These are phyloP conservation scores for Herminia tarsipennalis DNA, from an alignment of 2,888 invertebrate species.

Conservation along the genomic window DNA sequence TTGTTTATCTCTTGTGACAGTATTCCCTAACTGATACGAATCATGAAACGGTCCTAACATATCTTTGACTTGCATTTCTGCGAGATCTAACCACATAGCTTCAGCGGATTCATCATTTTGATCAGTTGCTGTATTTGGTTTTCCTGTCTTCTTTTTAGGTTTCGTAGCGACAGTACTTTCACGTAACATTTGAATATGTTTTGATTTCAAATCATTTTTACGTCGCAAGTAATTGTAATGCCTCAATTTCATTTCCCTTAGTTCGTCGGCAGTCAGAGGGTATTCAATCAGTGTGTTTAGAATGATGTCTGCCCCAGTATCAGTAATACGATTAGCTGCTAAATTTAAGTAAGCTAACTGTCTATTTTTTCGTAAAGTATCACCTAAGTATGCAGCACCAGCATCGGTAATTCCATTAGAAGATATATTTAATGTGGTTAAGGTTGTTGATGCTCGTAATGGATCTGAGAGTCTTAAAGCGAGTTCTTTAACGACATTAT, in stretches of 20 bases:
- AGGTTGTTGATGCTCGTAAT: constrained; percentile 46
- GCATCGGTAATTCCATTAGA: constrained; percentile 66
- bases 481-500: constrained; percentile 51
- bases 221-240: constrained; percentile 47
- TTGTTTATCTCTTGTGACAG: constrained; percentile 31
- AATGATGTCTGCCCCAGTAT: constrained; percentile 56
- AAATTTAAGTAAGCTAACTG: constrained; percentile 67
- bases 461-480: constrained; percentile 38
- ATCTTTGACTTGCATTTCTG: constrained; percentile 30
- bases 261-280: constrained; percentile 50
- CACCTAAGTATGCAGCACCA: constrained; percentile 57
- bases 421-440: constrained; percentile 62
- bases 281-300: constrained; percentile 42
- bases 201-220: constrained; percentile 42
- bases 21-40: constrained; percentile 49
- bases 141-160: background rate
- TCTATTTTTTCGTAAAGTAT: constrained; percentile 63
- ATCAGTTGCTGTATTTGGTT: background rate
- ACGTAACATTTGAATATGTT: constrained; percentile 23
- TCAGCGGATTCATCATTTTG: too few relatives aligned
- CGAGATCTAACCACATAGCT: background rate
- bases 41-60: constrained; percentile 50
- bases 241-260: constrained; percentile 39
- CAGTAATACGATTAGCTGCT: constrained; percentile 60
- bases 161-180: background rate